Base-by-base conservation (phyloP, 2,113 vertebrate species). In the Mormyrus iriodes region DNA sequence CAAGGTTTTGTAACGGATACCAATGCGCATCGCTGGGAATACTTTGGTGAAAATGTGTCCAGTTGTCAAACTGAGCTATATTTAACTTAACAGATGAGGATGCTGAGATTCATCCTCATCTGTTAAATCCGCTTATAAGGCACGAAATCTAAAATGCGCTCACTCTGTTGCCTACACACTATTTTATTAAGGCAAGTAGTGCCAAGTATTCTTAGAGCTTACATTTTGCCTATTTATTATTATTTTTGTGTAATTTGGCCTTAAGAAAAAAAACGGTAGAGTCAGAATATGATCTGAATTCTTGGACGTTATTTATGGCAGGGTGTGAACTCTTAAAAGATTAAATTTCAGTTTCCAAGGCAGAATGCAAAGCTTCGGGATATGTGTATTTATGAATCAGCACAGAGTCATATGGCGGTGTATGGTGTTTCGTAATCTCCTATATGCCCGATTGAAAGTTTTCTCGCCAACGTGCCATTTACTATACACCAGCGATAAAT, bases 1-100 rank as follows among this genome's bases (percentile, higher is more conserved):
- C 88, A 92, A 91, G 90, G 92, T 91, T 91, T 92, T 91, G 94
- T 96, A 94, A 95, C 93, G 65, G 93, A 93, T 96, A 93, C 94
- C 92, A 91, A 95, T 92, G 94, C 94, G 92, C 93, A 93, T 92
- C 92, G 91, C 95, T 90, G 35, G 49, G 88, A 92, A 90, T 91
- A 91, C 88, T 94, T 95, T 93, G 58, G 69, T 94, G 94, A 94
- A 96, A 95, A 96, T 96, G 93, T 96, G 95, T 95, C 95, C 92
- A 96, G 88, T 96, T 92, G 95, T 94, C 94, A 93, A 91, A 88
- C 61, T 27, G 88, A 91, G 31, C 94, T 96, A 96, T 96, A 95
- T 95, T 96, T 95, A 95, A 94, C 91, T 5, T 91, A 93, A 95
- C 93, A 95, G 94, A 96, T 93, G 93, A 94, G 93, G 93, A 94